Conservation (phyloP, 1,140 invertebrate genomes). For the Lepidurus couesii region DNA sequence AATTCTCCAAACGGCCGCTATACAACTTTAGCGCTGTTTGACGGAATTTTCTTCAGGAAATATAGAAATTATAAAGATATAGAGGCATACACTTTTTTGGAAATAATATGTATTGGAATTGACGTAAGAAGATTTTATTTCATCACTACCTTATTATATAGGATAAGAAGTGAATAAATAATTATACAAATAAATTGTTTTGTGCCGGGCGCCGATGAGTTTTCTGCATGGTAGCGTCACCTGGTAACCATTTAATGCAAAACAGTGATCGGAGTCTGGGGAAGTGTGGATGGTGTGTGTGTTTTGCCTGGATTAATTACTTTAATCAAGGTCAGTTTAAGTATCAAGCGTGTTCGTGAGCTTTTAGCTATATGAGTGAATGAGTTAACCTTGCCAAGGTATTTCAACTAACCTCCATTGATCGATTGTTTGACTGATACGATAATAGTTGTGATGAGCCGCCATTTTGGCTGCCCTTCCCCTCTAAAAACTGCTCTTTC, state of each 20-base stretch:
- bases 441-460: neutral
- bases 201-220: no score
- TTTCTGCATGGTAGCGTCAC: neutral
- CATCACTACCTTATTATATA: no score
- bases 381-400: neutral
- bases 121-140: no score
- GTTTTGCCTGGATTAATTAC: conserved; percentile 20
- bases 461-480: conserved; percentile 16
- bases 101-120: no score
- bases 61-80: neutral
- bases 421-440: neutral
- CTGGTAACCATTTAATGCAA: neutral
- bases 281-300: conserved; percentile 4
- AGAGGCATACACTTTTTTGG: no score
- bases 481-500: neutral
- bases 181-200: no score
- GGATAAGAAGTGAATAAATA: no score
- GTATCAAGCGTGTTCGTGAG: neutral
- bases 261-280: neutral
- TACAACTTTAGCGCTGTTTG: neutral
- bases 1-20: neutral
- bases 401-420: neutral
- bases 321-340: conserved; percentile 12
- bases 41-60: neutral
- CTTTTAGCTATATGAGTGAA: neutral